Evolutionary conservation across 2,888 invertebrate species (phyloP).

Genomic region (Pherbina coryleti): DNA sequence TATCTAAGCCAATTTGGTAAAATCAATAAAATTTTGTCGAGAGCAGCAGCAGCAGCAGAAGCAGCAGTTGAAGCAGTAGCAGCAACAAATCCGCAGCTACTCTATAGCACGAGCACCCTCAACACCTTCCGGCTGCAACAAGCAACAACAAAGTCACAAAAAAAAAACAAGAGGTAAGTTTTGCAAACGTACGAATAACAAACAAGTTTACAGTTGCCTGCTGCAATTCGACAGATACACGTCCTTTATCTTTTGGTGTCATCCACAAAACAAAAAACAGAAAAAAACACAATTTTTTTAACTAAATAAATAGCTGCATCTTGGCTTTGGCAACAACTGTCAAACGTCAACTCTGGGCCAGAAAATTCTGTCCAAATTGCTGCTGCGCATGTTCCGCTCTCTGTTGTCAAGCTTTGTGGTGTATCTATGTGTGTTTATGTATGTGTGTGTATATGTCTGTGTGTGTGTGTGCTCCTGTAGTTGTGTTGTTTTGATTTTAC

Average conservation of each 20-base stretch:
- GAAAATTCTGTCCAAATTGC: background rate
- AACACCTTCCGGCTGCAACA: background rate
- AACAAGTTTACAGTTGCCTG: background rate
- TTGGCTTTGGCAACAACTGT: slow-evolving; percentile 7
- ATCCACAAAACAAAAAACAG: background rate
- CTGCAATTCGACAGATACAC: background rate
- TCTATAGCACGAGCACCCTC: background rate
- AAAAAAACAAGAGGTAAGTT: slow-evolving; percentile 7
- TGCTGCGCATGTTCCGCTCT: slow-evolving; percentile 14
- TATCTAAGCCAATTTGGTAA: slow-evolving; percentile 21
- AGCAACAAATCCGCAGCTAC: background rate
- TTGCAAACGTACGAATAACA: background rate
- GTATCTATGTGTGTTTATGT: background rate
- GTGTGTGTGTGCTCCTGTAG: background rate
- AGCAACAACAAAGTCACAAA: background rate
- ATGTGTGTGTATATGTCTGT: background rate
- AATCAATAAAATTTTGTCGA: slow-evolving; percentile 29
- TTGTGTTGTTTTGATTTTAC: background rate
- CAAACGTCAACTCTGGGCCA: background rate
- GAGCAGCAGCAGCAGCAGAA: background rate
- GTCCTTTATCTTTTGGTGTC: slow-evolving; percentile 10
- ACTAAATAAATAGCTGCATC: background rate
- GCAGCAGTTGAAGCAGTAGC: background rate
- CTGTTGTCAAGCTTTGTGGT: background rate
- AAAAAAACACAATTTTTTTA: background rate